Percentiles rank a stretch among this genome's conserved stretches.
phyloP scores from a whole-genome alignment of 2,113 vertebrate genomes.

The Cairina moschata region DNA sequence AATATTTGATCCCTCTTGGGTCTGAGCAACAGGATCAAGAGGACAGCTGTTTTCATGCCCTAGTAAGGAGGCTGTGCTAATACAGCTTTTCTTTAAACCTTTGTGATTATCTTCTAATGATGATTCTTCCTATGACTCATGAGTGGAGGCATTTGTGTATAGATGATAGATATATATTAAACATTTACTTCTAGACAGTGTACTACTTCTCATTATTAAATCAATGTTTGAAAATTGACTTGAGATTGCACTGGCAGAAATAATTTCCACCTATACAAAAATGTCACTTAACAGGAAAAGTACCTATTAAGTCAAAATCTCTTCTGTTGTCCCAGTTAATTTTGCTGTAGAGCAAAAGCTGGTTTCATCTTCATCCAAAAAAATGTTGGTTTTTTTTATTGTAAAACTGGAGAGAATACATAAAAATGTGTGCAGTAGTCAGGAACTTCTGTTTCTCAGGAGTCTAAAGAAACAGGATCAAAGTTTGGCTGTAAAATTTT shows the following conservation, averaged over 20 bases:
- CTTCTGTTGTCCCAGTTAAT: background rate
- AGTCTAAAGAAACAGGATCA: background rate
- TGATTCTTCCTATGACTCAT: background rate
- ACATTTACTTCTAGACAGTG: conserved; percentile 43
- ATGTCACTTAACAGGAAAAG: conserved; percentile 40
- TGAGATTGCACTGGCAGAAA: conserved; percentile 33
- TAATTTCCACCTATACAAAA: conserved; percentile 60
- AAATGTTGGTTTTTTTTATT: background rate
- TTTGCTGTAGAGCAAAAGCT: conserved; percentile 12
- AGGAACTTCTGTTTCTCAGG: background rate
- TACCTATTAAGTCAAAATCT: conserved; percentile 50
- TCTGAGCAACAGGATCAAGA: background rate
- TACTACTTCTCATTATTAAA: conserved; percentile 59
- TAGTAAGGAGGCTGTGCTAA: background rate
- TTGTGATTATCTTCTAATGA: background rate
- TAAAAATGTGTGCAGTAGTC: background rate
- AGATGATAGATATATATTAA: conserved; percentile 36
- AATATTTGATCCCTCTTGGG: background rate
- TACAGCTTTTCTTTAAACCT: background rate
- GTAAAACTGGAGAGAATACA: conserved; percentile 1
- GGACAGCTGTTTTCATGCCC: background rate
- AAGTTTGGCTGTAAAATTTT: background rate
- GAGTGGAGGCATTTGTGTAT: conserved; percentile 21
- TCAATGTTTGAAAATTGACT: conserved; percentile 2
- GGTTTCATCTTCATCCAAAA: conserved; percentile 1